Evolutionary conservation across 2,797 vertebrate genomes (phyloP).

Genomic region (Pyrocephalus nanus): DNA sequence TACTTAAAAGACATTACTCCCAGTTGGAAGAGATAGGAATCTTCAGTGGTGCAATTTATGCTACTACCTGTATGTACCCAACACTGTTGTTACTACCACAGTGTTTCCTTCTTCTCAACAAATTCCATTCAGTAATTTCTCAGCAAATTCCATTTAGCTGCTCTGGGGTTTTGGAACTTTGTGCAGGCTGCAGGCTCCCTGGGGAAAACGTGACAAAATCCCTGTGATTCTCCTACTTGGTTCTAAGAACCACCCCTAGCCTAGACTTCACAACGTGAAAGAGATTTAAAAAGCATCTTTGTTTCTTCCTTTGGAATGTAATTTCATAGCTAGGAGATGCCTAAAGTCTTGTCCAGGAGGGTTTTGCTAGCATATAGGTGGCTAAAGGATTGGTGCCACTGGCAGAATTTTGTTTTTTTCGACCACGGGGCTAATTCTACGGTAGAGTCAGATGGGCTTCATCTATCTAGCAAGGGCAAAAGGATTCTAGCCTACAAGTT

Average conservation of each 20-base stretch:
- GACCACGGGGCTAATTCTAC: no score
- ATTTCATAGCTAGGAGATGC: not conserved
- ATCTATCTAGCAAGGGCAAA: no score
- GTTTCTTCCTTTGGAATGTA: not conserved
- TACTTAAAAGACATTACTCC: not conserved
- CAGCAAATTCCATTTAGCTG: not conserved
- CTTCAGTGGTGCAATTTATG: not conserved
- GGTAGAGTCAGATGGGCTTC: no score
- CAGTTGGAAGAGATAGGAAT: not conserved
- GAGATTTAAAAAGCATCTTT: not conserved
- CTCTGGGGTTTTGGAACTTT: not conserved
- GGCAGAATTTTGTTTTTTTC: no score
- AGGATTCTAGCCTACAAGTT: no score
- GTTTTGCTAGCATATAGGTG: not conserved
- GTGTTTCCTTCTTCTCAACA: not conserved
- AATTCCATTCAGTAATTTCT: not conserved
- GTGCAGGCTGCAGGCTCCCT: not conserved
- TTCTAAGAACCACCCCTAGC: not conserved
- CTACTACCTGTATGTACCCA: not conserved
- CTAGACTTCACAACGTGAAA: not conserved
- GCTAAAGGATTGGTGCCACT: no score
- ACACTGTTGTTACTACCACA: not conserved
- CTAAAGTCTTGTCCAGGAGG: not conserved
- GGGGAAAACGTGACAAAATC: not conserved
- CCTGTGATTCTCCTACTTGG: not conserved